A percentile compares a stretch with the other conserved stretches of the same genome.
Evolutionary conservation across 2,113 vertebrate genomes (phyloP).

Genomic region (Orthonyx spaldingii): DNA sequence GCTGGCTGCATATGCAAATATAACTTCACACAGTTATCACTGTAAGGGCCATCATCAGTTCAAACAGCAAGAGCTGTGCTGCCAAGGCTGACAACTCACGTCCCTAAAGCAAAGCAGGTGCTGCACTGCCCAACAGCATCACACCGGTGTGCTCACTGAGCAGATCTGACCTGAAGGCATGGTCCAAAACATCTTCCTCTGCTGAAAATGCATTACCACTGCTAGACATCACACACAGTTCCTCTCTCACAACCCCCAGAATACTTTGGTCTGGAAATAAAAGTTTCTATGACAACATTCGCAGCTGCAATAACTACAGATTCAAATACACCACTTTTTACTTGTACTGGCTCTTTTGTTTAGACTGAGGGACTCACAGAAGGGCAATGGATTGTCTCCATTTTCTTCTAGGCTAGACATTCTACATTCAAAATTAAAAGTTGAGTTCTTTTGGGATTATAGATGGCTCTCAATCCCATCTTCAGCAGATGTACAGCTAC

Average conservation of each 20-base stretch:
- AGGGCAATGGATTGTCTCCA: neutral
- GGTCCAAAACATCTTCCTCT: neutral
- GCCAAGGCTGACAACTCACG: neutral
- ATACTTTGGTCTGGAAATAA: neutral
- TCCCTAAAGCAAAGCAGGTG: neutral
- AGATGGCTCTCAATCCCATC: neutral
- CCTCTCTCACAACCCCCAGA: neutral
- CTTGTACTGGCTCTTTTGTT: neutral
- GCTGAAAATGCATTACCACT: neutral
- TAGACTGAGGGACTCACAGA: neutral
- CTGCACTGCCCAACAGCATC: neutral
- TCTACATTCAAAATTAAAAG: neutral
- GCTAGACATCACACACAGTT: neutral
- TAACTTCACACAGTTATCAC: neutral
- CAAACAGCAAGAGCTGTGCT: neutral
- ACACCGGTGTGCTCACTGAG: neutral
- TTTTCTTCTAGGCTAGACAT: neutral
- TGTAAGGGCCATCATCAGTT: accelerated
- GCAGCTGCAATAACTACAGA: neutral
- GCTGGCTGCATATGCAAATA: neutral
- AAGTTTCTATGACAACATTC: neutral
- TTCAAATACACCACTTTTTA: neutral
- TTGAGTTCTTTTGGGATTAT: neutral
- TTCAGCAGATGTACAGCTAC: neutral
- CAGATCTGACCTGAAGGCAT: neutral